Evolutionary conservation across 2,113 vertebrate species (phyloP).

Genomic region (Bubo bubo): DNA sequence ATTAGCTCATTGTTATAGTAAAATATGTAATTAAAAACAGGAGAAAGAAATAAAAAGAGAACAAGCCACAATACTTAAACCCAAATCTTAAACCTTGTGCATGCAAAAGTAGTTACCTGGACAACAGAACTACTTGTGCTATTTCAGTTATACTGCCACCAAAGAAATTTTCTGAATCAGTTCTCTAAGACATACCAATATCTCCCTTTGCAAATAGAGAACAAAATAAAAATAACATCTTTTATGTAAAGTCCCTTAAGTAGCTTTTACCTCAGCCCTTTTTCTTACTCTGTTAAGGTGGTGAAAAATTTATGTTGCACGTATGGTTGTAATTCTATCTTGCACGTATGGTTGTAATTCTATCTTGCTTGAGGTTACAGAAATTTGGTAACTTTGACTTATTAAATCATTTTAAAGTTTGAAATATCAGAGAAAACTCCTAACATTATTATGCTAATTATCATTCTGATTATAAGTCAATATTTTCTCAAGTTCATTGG

Average conservation of each 20-base stretch:
- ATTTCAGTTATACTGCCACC: background rate
- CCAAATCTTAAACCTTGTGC: background rate
- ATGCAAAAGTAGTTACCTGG: background rate
- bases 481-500: background rate
- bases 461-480: background rate
- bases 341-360: background rate
- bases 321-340: background rate
- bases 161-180: background rate
- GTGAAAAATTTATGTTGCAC: background rate
- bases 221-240: background rate
- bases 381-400: background rate
- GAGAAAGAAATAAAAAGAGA: background rate
- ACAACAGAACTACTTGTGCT: background rate
- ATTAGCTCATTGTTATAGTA: background rate
- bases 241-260: background rate
- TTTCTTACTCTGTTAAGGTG: background rate
- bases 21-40: background rate
- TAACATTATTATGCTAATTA: background rate
- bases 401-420: background rate
- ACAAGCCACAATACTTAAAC: background rate
- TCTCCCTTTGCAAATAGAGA: background rate
- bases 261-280: background rate
- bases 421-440: background rate
- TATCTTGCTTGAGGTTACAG: background rate
- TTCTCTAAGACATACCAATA: background rate